Base-by-base conservation (phyloP, 2,113 vertebrate species). In the human (Homo sapiens) region DNA sequence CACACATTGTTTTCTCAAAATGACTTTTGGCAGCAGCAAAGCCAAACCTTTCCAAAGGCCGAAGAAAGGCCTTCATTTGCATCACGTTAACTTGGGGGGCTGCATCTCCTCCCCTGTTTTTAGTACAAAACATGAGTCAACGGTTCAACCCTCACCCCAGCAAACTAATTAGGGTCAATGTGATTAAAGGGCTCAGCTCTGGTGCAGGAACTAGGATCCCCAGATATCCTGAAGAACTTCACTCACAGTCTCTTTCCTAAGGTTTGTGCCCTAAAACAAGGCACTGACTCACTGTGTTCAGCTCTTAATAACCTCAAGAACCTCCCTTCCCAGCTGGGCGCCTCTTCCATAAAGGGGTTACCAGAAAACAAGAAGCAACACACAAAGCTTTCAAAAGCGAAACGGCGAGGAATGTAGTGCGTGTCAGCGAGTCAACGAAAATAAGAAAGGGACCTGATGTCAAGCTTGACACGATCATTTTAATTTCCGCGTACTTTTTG, bases 331-430 rank as follows among this genome's bases (percentile, higher is more conserved):
- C 8, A 10, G 43, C 9, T 0, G 1, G 57, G 2, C 5, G 30
- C 35, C 20, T 27, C 55, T 22, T 43, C 23, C 16, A 0, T 3
- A 23, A 27, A 45, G 25, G 38, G 25, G 48, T 10, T 40, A 35
- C 25, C 73, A 11, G 50, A 35, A 61, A 25, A 27, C 22, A 30
- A 32, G 81, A 16, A 48, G 0, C 43, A 20, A 8, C 23, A 4
- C 73, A 2, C 5, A 6, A 25, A 75, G 64, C 78, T 66, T 3
- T 40, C 0, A 2, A 79, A 59, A 27, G 27, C 76, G 40, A 68
- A 40, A 5, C 5, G 22, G 80, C 0, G 0, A 30, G 55, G 85
- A 38, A n/a, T 1, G 16, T 1, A 3, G 5, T 18, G 17, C 0
- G 40, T 23, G 23, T 52, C 55, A 1, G 73, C 1, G 30, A 88